Evolutionary conservation across 2,113 vertebrate genomes (phyloP), one percentile per base, ranked within the genome.

Genomic region (Panthera tigris): DNA sequence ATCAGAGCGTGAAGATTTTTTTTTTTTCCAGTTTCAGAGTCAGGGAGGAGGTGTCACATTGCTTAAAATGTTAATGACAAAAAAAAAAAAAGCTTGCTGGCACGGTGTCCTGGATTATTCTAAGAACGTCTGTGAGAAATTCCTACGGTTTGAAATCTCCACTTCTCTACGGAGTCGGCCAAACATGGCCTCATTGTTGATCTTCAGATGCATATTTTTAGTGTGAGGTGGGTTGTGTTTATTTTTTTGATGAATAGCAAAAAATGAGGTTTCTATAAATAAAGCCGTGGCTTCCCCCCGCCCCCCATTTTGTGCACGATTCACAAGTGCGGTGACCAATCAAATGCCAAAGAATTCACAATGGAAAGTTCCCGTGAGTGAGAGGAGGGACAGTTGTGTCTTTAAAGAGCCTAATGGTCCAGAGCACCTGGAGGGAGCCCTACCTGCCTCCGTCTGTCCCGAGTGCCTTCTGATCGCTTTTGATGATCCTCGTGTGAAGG

Each of bases 211-310:
- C 97, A 93, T 98, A 92, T 95, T 99, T 98, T 95, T 93, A 92
- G 93, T 98, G 97, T 97, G 98, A 97, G 96, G 98, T 98, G 97
- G 94, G 95, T 11, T 91, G 94, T 96, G 96, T 97, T 98, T 97
- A 94, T 97, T 97, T 97, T 97, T 97, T 95, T 98, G 98, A 98
- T 98, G 98, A 98, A 98, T 97, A 98, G 98, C 97, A 98, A 98
- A 98, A 98, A 98, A 98, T 95, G 97, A 98, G 94, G 55, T 93
- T 98, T 98, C 98, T 98, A 98, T 98, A 99, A 99, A 99, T 99
- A 99, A 98, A 98, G 33, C 97, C 97, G 81, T 95, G 71, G 89
- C 96, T 96, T 91, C 88, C 97, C 94, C 14, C 18, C 52, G 8
- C 6, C 91, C 48, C 95, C 87, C 95, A 65, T 97, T 96, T 97